Evolutionary conservation across 2,888 invertebrate species (phyloP).

Genomic region (Melikaiella ostensackeni): DNA sequence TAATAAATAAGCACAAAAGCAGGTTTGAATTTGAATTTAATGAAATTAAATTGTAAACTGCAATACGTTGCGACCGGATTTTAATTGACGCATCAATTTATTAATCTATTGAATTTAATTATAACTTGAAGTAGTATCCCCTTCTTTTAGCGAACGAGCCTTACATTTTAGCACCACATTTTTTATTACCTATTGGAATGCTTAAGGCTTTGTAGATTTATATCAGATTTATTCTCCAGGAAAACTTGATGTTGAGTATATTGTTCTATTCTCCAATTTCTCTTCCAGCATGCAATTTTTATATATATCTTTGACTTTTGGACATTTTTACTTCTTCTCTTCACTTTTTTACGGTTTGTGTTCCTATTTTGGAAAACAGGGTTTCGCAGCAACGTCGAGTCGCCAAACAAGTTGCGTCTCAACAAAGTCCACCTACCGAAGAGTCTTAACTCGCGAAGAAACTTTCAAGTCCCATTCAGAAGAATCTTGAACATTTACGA

Average conservation of each 20-base stretch:
- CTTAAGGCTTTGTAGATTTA: conserved; percentile 13
- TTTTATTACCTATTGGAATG: conserved; percentile 21
- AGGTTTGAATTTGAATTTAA: neutral
- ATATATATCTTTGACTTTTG: neutral
- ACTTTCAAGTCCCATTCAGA: conserved; percentile 22
- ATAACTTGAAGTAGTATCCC: neutral
- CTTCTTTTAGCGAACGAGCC: neutral
- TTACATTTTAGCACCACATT: conserved; percentile 21
- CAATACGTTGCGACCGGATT: conserved; percentile 18
- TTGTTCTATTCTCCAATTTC: neutral
- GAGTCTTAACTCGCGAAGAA: conserved; percentile 8
- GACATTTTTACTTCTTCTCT: neutral
- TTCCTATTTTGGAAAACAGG: conserved; percentile 30
- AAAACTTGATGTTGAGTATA: conserved; percentile 23
- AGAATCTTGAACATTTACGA: conserved; percentile 16
- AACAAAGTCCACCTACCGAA: conserved; percentile 1
- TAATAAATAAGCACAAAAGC: no score
- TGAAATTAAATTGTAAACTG: neutral
- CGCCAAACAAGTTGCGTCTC: neutral
- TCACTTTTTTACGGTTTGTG: neutral
- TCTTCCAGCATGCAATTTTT: conserved; percentile 9
- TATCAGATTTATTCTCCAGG: neutral
- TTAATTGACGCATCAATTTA: neutral
- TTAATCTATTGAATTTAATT: neutral
- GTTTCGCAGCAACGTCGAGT: conserved; percentile 8